Evolutionary conservation across 1,140 invertebrate genomes (phyloP).

Genomic region (Leptonema lineaticorne): DNA sequence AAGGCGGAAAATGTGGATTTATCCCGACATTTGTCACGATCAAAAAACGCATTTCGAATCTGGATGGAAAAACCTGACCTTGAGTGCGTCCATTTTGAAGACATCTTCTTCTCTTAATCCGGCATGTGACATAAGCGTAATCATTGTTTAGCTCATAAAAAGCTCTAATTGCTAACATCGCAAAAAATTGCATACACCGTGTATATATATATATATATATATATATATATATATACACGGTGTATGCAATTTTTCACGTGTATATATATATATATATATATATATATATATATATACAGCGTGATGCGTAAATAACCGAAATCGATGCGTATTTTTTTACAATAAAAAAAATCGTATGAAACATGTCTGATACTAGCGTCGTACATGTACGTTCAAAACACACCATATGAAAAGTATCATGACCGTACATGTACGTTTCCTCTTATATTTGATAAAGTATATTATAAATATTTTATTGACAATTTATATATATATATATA

Average conservation of each 20-base stretch:
- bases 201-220: not conserved
- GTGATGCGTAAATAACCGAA: not conserved
- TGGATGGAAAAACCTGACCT: conserved; percentile 13
- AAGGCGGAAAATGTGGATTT: not conserved
- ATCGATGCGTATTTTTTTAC: too few relatives aligned
- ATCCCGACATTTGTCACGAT: conserved; percentile 8
- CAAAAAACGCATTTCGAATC: not conserved
- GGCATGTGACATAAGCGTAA: conserved; percentile 16
- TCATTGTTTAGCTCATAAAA: conserved; percentile 2
- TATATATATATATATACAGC: not conserved
- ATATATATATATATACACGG: not conserved
- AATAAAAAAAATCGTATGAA: too few relatives aligned
- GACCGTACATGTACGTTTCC: too few relatives aligned
- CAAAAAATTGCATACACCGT: not conserved
- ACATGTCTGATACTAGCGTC: too few relatives aligned
- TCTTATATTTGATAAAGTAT: too few relatives aligned
- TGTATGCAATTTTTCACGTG: not conserved
- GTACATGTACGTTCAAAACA: too few relatives aligned
- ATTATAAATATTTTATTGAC: too few relatives aligned
- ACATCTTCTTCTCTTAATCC: not conserved
- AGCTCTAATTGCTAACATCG: conserved; percentile 10
- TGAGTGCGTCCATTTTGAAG: not conserved
- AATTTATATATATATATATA: too few relatives aligned
- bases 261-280: not conserved
- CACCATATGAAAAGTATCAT: too few relatives aligned